Percentiles rank a stretch among this genome's conserved stretches.
Conservation (phyloP, 2,888 invertebrate genomes). For the Nemurella pictetii region DNA sequence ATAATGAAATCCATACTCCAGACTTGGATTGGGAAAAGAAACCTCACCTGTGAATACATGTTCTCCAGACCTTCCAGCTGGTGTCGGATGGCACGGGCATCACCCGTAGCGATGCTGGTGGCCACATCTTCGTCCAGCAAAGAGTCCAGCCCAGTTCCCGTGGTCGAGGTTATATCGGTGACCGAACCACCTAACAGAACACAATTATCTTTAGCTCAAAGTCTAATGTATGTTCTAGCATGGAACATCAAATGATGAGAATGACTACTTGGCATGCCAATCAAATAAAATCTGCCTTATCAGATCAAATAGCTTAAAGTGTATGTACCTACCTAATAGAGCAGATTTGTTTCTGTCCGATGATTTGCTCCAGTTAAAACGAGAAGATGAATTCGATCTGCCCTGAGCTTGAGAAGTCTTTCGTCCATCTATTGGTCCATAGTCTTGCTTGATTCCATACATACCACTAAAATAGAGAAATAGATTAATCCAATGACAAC, state of each 20-base stretch:
- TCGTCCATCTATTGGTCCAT: conserved; percentile 22
- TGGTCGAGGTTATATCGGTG: conserved; percentile 77
- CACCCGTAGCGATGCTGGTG: conserved; percentile 60
- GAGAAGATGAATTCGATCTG: background rate
- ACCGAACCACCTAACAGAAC: conserved; percentile 17
- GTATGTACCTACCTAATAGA: background rate
- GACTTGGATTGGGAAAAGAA: too few relatives aligned
- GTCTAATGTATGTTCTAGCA: background rate
- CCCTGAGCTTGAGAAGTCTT: conserved; percentile 25
- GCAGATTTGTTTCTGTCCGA: conserved; percentile 18
- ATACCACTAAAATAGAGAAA: background rate
- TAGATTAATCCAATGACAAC: too few relatives aligned
- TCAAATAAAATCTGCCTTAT: background rate
- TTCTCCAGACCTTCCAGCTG: conserved; percentile 82
- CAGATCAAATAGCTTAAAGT: background rate
- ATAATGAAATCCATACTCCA: too few relatives aligned
- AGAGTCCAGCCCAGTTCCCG: conserved; percentile 71
- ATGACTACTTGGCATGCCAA: background rate
- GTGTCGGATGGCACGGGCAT: conserved; percentile 75
- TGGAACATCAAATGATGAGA: background rate
- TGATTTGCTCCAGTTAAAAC: conserved; percentile 28
- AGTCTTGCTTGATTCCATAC: conserved; percentile 29
- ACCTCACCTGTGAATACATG: conserved; percentile 83
- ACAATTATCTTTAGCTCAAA: background rate
- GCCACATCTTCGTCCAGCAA: conserved; percentile 77